phyloP scores from a whole-genome alignment of 2,113 vertebrate species.

The Myrmecophaga tridactyla region DNA sequence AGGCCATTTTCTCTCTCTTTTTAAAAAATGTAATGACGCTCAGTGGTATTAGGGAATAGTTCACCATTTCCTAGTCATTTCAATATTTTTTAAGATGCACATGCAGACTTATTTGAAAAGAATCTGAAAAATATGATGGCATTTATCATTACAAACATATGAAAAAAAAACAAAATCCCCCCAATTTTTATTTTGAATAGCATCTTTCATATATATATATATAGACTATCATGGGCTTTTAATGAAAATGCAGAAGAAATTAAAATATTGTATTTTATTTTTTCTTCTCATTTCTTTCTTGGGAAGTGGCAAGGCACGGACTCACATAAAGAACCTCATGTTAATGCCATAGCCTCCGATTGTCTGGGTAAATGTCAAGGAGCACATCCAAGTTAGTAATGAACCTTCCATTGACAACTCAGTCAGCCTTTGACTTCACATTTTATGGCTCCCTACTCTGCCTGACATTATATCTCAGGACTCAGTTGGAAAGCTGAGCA shows the following conservation, averaged over 20 bases:
- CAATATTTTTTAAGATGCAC: conserved; percentile 34
- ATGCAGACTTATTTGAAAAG: conserved; percentile 59
- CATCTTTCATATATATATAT: conserved; percentile 17
- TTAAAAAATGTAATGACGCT: conserved; percentile 54
- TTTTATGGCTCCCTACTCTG: conserved; percentile 52
- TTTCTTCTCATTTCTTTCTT: conserved; percentile 16
- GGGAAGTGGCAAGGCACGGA: conserved; percentile 29
- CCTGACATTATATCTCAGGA: conserved; percentile 64
- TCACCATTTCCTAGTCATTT: conserved; percentile 59
- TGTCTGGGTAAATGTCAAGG: conserved; percentile 68
- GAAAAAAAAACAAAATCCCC: neutral
- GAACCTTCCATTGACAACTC: conserved; percentile 45
- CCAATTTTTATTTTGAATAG: neutral
- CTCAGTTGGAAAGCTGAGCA: neutral
- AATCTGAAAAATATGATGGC: conserved; percentile 46
- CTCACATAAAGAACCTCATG: conserved; percentile 22
- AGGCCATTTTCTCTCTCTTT: conserved; percentile 21
- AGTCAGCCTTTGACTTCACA: conserved; percentile 59
- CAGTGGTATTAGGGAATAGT: conserved; percentile 55
- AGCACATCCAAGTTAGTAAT: conserved; percentile 56
- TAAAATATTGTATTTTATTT: neutral
- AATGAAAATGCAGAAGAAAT: conserved; percentile 50
- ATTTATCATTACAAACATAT: conserved; percentile 21
- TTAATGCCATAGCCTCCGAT: conserved; percentile 69
- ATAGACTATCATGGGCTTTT: conserved; percentile 11